phyloP scores from a whole-genome alignment of 1,140 invertebrate genomes.

The Scaptomyza pallida region DNA sequence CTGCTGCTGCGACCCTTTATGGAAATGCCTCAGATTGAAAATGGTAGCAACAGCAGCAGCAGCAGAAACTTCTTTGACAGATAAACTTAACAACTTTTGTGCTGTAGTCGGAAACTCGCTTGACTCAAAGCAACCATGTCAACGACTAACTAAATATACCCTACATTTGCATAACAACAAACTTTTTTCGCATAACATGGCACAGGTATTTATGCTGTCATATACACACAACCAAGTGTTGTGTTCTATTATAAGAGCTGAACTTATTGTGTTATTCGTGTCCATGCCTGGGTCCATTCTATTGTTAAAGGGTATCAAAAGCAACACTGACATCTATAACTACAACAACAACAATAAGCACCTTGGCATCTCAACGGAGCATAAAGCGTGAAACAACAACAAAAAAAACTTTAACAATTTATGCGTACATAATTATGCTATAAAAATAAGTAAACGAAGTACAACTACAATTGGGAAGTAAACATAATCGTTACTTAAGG shows the following conservation, averaged over 20 bases:
- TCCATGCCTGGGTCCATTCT: not conserved
- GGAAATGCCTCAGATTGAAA: slow-evolving; percentile 75
- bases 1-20: slow-evolving; percentile 18
- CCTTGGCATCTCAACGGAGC: slow-evolving; percentile 17
- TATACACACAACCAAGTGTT: too few relatives aligned
- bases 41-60: slow-evolving; percentile 40
- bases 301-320: slow-evolving; percentile 1
- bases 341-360: slow-evolving; percentile 42
- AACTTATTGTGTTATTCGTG: not conserved
- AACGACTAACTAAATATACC: not conserved
- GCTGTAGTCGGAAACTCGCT: not conserved
- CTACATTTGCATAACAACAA: not conserved
- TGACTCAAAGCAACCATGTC: not conserved
- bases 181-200: not conserved
- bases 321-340: slow-evolving; percentile 28
- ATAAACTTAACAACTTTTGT: slow-evolving; percentile 55
- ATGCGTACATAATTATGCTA: slow-evolving; percentile 80
- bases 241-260: not conserved
- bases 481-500: too few relatives aligned
- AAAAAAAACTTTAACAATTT: slow-evolving; percentile 78
- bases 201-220: not conserved
- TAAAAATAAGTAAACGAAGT: slow-evolving; percentile 47
- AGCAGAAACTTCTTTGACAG: slow-evolving; percentile 39
- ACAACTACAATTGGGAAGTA: too few relatives aligned
- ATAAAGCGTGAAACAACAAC: slow-evolving; percentile 64